Base-by-base conservation (phyloP, 2,113 vertebrate genomes). In the Rhinogobius similis region DNA sequence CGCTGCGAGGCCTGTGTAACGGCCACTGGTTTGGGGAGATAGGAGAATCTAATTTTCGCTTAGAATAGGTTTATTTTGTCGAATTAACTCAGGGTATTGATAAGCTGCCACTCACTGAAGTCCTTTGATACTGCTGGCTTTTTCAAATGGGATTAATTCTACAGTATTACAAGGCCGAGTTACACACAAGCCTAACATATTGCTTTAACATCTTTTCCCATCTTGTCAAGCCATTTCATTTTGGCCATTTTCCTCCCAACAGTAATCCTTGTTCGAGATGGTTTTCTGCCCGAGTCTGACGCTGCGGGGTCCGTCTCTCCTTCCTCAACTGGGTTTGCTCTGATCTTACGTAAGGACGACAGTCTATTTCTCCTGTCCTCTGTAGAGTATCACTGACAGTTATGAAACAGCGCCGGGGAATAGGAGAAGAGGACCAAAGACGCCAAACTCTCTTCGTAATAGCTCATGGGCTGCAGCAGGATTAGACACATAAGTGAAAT, bases 361-460 rank as follows among this genome's bases (percentile, higher is more conserved):
- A n/a, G n/a, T 86, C 86, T 86, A 84, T 88, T 88, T 88, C 84
- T 86, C 83, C 76, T 70, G 86, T 80, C 83, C 89, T 88, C 86
- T 81, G 85, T 78, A 78, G 86, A 88, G 81, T 78, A 80, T 77
- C 73, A 71, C 86, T 87, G 86, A 86, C 83, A 85, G 87, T 89
- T 90, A 88, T 78, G 86, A 90, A 89, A 90, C 79, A 76, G 73
- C 72, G 72, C 82, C 70, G 70, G 67, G 84, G 84, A 82, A 84
- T 79, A 84, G 84, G 73, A 83, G 79, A 76, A 65, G 80, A 88
- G 77, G 78, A 79, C 64, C 76, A 66, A 77, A 76, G 78, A 82
- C 81, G 82, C 73, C 62, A 72, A 79, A 78, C 83, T 68, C 74
- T 78, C 81, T 82, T 86, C 75, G 84, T 85, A 87, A 86, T 70